A percentile compares a stretch with the other conserved stretches of the same genome.
phyloP scores from a whole-genome alignment of 2,888 invertebrate species.

The Antheraea yamamai region DNA sequence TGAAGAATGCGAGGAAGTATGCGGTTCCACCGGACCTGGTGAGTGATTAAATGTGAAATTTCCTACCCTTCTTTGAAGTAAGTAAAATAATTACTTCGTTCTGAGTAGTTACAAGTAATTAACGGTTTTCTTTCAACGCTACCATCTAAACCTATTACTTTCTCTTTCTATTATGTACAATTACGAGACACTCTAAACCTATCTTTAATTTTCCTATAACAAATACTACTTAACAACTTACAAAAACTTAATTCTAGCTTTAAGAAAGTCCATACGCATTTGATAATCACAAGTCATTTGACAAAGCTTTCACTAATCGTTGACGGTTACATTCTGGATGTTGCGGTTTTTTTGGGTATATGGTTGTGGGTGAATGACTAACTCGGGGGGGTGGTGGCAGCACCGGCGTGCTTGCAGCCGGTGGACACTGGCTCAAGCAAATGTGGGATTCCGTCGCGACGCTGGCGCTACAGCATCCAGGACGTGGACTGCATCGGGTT shows the following conservation, averaged over 20 bases:
- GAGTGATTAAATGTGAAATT: not conserved
- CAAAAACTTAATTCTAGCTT: not conserved
- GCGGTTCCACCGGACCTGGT: constrained; percentile 70
- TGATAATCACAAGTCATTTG: not conserved
- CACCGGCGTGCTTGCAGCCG: constrained; percentile 58
- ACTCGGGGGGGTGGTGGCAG: constrained; percentile 49
- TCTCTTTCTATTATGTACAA: not conserved
- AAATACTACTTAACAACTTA: not conserved
- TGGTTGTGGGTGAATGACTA: constrained; percentile 30
- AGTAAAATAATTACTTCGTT: not conserved
- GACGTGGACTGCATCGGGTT: constrained; percentile 89
- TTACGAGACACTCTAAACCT: not conserved
- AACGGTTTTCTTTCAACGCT: not conserved
- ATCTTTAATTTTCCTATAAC: not conserved
- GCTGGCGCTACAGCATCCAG: constrained; percentile 88
- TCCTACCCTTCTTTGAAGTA: not conserved
- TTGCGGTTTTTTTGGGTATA: not conserved
- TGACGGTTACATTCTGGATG: not conserved
- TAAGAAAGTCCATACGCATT: not conserved
- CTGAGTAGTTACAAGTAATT: not conserved
- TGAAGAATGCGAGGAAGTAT: constrained; percentile 89
- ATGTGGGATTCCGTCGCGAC: constrained; percentile 68
- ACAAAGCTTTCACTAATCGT: constrained; percentile 2
- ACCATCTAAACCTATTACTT: not conserved
- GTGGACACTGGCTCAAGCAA: constrained; percentile 45